Percentiles rank a stretch among this genome's conserved stretches.
Evolutionary conservation across 2,113 vertebrate genomes (phyloP).

Genomic region (Leptodactylus fuscus): DNA sequence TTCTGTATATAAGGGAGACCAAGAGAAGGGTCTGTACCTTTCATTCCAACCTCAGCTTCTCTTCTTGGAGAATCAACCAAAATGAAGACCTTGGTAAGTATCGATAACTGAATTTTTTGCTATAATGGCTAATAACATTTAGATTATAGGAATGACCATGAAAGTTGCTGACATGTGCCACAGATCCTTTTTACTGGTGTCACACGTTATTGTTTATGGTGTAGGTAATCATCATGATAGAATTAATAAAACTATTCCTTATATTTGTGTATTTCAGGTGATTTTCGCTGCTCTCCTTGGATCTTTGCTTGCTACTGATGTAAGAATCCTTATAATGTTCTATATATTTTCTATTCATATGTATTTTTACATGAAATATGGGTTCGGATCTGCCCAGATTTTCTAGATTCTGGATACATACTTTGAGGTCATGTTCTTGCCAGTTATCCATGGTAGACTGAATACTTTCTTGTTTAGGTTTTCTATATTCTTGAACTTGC

Average conservation of each 20-base stretch:
- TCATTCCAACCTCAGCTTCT: conserved; percentile 4
- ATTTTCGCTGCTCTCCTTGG: conserved; percentile 39
- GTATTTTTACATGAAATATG: neutral
- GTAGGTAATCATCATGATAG: too few relatives aligned
- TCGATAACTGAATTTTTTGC: neutral
- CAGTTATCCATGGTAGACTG: neutral
- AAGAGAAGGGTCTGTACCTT: conserved; percentile 28
- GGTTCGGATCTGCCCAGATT: neutral
- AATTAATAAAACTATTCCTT: too few relatives aligned
- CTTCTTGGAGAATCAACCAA: neutral
- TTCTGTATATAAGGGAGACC: conserved; percentile 35
- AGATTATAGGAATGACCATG: neutral
- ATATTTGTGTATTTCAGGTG: conserved; percentile 39
- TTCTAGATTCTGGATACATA: neutral
- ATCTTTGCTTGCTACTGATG: conserved; percentile 41
- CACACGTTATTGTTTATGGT: too few relatives aligned
- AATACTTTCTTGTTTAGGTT: too few relatives aligned
- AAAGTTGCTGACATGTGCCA: neutral
- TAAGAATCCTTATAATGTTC: conserved; percentile 22
- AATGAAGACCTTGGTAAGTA: conserved; percentile 52
- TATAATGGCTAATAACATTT: neutral
- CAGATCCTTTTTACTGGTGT: too few relatives aligned
- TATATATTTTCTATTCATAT: neutral
- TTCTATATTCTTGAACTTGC: too few relatives aligned
- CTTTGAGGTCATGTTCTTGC: neutral